Conservation (phyloP, 2,888 invertebrate genomes). For the Acleris emargana region DNA sequence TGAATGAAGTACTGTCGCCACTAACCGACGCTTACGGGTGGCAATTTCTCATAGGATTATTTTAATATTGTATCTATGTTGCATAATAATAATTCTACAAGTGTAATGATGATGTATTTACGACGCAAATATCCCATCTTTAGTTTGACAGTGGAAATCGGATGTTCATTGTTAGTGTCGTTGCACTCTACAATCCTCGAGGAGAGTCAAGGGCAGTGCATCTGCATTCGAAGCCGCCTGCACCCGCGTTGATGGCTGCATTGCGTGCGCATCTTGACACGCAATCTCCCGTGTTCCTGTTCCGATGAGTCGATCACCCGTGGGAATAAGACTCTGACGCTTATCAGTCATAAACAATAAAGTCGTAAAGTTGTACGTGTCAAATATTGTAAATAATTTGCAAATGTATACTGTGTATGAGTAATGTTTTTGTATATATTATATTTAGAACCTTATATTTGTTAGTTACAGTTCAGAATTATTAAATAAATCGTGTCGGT, state of each 20-base stretch:
- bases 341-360: not conserved
- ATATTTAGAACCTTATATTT: no score
- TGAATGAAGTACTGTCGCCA: not conserved
- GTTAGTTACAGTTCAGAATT: no score
- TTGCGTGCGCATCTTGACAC: slow-evolving; percentile 59
- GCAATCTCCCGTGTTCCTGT: slow-evolving; percentile 51
- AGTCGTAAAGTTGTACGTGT: no score
- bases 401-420: no score
- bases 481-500: slow-evolving; percentile 1
- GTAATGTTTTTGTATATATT: no score
- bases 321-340: slow-evolving; percentile 38
- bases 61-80: no score
- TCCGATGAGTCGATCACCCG: slow-evolving; percentile 41
- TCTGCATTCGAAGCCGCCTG: slow-evolving; percentile 22
- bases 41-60: no score
- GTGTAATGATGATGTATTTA: no score
- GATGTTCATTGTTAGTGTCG: slow-evolving; percentile 49
- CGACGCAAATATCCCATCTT: not conserved
- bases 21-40: not conserved
- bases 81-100: no score
- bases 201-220: slow-evolving; percentile 67
- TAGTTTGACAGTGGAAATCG: slow-evolving; percentile 13
- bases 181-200: slow-evolving; percentile 62
- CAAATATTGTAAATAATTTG: no score
- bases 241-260: slow-evolving; percentile 47